Evolutionary conservation across 30 jellyfish, hydroid and myxozoan genomes (phyloP).

Genomic region (Aurelia aurita complex sp. Pacific): DNA sequence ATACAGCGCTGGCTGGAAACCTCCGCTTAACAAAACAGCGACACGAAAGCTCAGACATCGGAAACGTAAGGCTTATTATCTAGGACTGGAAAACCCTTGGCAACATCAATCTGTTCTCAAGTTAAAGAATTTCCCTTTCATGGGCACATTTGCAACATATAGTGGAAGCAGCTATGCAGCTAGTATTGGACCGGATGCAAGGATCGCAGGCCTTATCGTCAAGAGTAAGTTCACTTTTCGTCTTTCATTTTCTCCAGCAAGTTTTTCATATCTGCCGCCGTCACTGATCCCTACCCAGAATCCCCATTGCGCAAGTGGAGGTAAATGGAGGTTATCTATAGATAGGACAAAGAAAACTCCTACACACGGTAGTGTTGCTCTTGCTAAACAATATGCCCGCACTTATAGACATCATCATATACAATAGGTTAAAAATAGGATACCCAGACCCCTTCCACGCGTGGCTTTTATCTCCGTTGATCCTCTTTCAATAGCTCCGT

Average conservation of each 20-base stretch:
- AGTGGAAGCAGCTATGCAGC: slow-evolving; percentile 90
- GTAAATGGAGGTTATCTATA: too few relatives aligned
- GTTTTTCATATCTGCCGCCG: too few relatives aligned
- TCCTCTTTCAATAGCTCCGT: too few relatives aligned
- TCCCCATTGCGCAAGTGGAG: too few relatives aligned
- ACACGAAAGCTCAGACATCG: slow-evolving; percentile 67
- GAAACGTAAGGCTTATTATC: slow-evolving; percentile 76
- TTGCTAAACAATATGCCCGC: too few relatives aligned
- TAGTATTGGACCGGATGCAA: slow-evolving; percentile 88
- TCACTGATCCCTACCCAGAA: too few relatives aligned
- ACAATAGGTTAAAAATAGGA: too few relatives aligned
- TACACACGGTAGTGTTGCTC: too few relatives aligned
- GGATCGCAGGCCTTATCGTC: slow-evolving; percentile 72
- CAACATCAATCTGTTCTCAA: slow-evolving; percentile 71
- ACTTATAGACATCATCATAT: too few relatives aligned
- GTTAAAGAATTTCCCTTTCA: slow-evolving; percentile 88
- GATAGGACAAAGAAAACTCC: too few relatives aligned
- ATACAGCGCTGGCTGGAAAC: slow-evolving; percentile 90
- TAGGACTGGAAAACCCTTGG: slow-evolving; percentile 95
- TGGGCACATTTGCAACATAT: slow-evolving; percentile 83
- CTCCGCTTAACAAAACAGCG: slow-evolving; percentile 66
- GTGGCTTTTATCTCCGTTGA: too few relatives aligned
- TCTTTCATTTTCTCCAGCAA: not conserved
- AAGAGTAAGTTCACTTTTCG: slow-evolving; percentile 17
- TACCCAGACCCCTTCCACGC: too few relatives aligned